Evolutionary conservation across 2,888 invertebrate species (phyloP).

Genomic region (Polymixis flavicincta): DNA sequence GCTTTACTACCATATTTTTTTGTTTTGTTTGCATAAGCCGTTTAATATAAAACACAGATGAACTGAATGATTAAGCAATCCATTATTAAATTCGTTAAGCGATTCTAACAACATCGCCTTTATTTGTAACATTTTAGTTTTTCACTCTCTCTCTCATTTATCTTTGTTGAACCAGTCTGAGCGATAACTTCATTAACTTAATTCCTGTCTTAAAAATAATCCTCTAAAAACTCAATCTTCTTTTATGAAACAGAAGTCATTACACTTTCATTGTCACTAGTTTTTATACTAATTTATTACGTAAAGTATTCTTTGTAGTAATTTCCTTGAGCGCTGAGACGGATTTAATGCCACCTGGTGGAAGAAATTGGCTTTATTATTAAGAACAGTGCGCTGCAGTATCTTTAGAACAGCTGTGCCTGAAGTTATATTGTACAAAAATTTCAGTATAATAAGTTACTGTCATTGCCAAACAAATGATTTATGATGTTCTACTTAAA

Average conservation of each 20-base stretch:
- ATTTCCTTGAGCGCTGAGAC: slow-evolving; percentile 28
- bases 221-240: slow-evolving; percentile 30
- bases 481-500: slow-evolving; percentile 21
- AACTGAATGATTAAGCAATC: neutral
- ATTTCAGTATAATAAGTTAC: neutral
- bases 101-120: neutral
- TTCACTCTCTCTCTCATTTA: slow-evolving; percentile 14
- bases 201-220: slow-evolving; percentile 21
- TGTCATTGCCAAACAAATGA: slow-evolving; percentile 39
- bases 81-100: slow-evolving; percentile 3
- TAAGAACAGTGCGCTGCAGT: slow-evolving; percentile 9
- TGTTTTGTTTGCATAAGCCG: neutral
- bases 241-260: slow-evolving; percentile 32
- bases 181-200: slow-evolving; percentile 23
- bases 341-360: slow-evolving; percentile 33
- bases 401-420: slow-evolving; percentile 13
- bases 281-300: slow-evolving; percentile 44
- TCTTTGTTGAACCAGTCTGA: slow-evolving; percentile 25
- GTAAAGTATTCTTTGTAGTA: slow-evolving; percentile 27
- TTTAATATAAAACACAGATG: neutral
- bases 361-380: slow-evolving; percentile 42
- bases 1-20: neutral
- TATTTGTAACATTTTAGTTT: slow-evolving; percentile 18
- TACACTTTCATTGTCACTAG: slow-evolving; percentile 38
- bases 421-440: slow-evolving; percentile 14